Percentiles rank a stretch among this genome's conserved stretches.
Evolutionary conservation across 2,113 vertebrate genomes (phyloP).

Genomic region (Suricata suricatta): DNA sequence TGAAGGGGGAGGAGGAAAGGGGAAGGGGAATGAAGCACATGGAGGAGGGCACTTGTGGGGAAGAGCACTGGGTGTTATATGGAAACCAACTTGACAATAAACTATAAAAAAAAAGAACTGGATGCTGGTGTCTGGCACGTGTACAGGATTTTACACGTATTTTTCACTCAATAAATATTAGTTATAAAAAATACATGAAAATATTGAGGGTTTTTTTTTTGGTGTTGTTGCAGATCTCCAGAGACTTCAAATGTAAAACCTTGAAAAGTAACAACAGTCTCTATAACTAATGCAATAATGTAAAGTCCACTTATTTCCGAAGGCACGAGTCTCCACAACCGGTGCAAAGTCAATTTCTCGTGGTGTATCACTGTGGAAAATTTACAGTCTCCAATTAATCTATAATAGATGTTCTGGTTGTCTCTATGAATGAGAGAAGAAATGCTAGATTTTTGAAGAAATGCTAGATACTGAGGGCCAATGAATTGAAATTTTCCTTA

Average conservation of each 20-base stretch:
- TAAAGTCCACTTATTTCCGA: slow-evolving; percentile 25
- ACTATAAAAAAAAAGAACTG: neutral
- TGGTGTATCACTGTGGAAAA: neutral
- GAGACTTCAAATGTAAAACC: neutral
- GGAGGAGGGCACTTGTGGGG: too few relatives aligned
- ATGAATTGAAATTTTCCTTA: neutral
- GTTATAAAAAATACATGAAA: neutral
- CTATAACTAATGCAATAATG: neutral
- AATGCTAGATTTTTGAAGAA: neutral
- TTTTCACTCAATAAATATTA: neutral
- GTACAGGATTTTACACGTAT: neutral
- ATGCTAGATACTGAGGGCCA: neutral
- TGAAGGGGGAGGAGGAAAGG: too few relatives aligned
- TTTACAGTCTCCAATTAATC: slow-evolving; percentile 46
- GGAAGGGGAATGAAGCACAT: too few relatives aligned
- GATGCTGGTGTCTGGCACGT: neutral
- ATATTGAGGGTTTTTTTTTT: neutral
- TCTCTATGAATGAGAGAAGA: neutral
- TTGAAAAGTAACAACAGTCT: neutral
- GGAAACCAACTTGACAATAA: too few relatives aligned
- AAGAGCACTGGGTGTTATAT: too few relatives aligned
- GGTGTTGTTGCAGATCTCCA: neutral
- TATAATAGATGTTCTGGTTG: neutral
- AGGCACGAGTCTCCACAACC: neutral
- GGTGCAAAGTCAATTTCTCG: slow-evolving; percentile 42